Evolutionary conservation across 2,797 vertebrate species (phyloP).

Genomic region (Anabacerthia variegaticeps): DNA sequence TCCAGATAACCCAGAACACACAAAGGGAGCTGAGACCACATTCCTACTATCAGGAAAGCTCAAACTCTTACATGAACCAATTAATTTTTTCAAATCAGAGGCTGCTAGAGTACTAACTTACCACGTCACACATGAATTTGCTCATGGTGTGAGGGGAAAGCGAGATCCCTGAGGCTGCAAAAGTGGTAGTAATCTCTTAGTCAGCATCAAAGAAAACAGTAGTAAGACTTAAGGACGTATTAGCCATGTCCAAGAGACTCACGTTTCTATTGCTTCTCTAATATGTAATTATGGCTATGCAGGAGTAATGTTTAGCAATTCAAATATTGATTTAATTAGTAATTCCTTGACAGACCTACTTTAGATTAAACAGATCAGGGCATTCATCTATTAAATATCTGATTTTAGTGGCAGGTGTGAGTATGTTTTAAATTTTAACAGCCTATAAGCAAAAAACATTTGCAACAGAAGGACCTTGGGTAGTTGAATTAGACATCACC

Average conservation of each 20-base stretch:
- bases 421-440: background rate
- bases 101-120: background rate
- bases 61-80: background rate
- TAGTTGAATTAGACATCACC: background rate
- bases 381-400: background rate
- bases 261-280: conserved; percentile 56
- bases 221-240: background rate
- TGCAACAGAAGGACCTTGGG: background rate
- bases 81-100: background rate
- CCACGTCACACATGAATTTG: background rate
- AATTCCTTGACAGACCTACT: conserved; percentile 18
- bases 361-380: conserved; percentile 2
- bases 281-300: conserved; percentile 44
- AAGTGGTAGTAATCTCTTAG: conserved; percentile 22
- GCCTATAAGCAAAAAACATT: conserved; percentile 19
- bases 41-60: background rate
- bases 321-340: conserved; percentile 14
- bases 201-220: conserved; percentile 12
- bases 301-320: background rate
- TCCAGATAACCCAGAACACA: background rate
- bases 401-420: conserved; percentile 1
- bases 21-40: background rate
- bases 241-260: conserved; percentile 34
- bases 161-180: conserved; percentile 51
- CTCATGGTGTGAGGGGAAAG: background rate